Base-by-base conservation (phyloP, 2,888 invertebrate species). In the Morpho helenor region DNA sequence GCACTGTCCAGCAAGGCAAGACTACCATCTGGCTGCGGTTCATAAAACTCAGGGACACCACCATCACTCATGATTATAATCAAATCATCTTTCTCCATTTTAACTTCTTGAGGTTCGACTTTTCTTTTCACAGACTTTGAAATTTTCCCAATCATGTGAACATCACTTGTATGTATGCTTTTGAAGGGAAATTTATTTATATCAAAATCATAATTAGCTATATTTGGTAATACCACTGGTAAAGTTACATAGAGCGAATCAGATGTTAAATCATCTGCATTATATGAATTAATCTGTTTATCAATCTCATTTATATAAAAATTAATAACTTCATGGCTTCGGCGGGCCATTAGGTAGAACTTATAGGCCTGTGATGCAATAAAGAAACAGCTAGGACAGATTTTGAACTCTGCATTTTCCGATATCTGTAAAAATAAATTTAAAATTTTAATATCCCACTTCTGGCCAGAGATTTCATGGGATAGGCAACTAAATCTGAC, bases 361-460 rank as follows among this genome's bases (percentile, higher is more conserved):
- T 84, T 82, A 57, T 85, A 84, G 4, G 84, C 81, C 46, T 69
- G 63, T 1, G 78, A 77, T 5, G 87, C 84, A 16, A 69, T 65
- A 23, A 68, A 65, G 49, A 86, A 85, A 59, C 89, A 90, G 41
- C 77, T 70, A 0, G 75, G 60, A 56, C 89, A 90, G 1, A 85
- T 72, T 68, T 75, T 82, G 64, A 73, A 81, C 44, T 79, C 69
- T 8, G 80, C 82, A 7, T 64, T 54, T 3, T 67, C 65, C 57
- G 70, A 57, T 63, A 88, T 65, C 89, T 90, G 70, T 49, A 77
- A 75, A 41, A 31, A 3, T 31, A 16, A 16, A 16, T 16, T 31
- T 31, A 31, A 5, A 1, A 31, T 31, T 31, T 31, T 31, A 31
- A 31, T 31, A 31, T 31, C 5, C 31, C 31, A 31, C 3, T 31